Evolutionary conservation across 2,888 invertebrate genomes (phyloP).

Genomic region (Amphipoea oculea): DNA sequence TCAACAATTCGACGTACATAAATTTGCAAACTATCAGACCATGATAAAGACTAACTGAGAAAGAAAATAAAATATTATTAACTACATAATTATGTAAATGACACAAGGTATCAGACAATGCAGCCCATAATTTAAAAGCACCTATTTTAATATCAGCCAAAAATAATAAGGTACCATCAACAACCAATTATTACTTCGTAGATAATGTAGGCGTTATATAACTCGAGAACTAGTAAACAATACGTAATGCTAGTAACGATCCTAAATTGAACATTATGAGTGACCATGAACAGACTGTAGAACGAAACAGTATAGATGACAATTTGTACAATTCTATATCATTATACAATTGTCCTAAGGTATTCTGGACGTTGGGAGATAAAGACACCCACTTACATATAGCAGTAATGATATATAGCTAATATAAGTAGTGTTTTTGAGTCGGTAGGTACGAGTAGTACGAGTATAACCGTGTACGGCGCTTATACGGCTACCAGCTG

Average conservation of each 20-base stretch:
- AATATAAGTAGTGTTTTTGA: neutral
- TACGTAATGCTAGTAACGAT: conserved; percentile 21
- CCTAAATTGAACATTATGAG: conserved; percentile 30
- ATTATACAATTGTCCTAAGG: conserved; percentile 31
- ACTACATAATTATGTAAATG: neutral
- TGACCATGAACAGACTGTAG: conserved; percentile 27
- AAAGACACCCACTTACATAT: conserved; percentile 20
- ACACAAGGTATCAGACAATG: neutral
- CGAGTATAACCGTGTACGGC: too few relatives aligned
- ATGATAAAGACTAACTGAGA: too few relatives aligned
- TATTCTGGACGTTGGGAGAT: conserved; percentile 15
- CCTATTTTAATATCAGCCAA: neutral
- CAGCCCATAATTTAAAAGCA: conserved; percentile 7
- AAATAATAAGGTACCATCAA: conserved; percentile 14
- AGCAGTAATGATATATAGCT: conserved; percentile 10
- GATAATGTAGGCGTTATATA: conserved; percentile 1
- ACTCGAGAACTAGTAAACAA: conserved; percentile 23
- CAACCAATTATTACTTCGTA: neutral
- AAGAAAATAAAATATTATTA: neutral
- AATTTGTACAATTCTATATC: conserved; percentile 38
- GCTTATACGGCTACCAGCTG: neutral
- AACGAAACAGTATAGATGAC: conserved; percentile 4
- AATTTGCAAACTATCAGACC: too few relatives aligned
- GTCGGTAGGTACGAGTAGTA: neutral
- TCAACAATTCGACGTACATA: too few relatives aligned